Conservation (phyloP, 2,113 vertebrate species). For the Siniperca chuatsi region DNA sequence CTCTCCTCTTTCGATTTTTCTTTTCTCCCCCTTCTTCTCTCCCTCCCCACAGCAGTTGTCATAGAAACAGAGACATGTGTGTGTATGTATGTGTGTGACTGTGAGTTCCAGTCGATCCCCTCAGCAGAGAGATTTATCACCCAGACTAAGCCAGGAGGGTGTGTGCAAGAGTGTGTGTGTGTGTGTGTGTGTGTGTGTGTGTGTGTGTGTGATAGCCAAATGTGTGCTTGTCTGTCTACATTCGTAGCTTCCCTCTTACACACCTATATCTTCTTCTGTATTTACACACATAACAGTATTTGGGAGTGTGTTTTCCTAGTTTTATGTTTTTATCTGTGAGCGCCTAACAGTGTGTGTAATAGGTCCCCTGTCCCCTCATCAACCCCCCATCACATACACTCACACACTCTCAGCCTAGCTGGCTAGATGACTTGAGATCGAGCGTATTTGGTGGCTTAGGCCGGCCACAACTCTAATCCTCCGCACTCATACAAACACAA, state of each 20-base stretch:
- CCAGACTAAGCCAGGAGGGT: conserved; percentile 82
- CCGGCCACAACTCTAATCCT: conserved; percentile 75
- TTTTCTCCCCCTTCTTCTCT: conserved; percentile 50
- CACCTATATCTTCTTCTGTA: conserved; percentile 59
- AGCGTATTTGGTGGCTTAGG: conserved; percentile 79
- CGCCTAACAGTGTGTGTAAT: conserved; percentile 80
- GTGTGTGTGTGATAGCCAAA: conserved; percentile 34
- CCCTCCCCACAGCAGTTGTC: conserved; percentile 85
- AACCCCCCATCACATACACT: conserved; percentile 59
- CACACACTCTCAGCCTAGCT: conserved; percentile 73
- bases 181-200: conserved; percentile 36
- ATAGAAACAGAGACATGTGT: conserved; percentile 87
- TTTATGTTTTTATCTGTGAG: conserved; percentile 72
- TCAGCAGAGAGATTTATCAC: conserved; percentile 90
- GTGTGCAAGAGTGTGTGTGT: conserved; percentile 21
- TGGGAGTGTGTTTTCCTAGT: conserved; percentile 58
- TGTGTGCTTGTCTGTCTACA: conserved; percentile 45
- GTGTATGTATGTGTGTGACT: conserved; percentile 29
- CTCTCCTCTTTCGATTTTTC: conserved; percentile 77
- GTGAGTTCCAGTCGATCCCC: conserved; percentile 86
- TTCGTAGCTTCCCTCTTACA: conserved; percentile 50
- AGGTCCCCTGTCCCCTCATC: conserved; percentile 77
- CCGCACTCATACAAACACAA: conserved; percentile 70
- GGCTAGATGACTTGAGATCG: conserved; percentile 85
- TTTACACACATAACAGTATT: conserved; percentile 67